A percentile compares a stretch with the other conserved stretches of the same genome.
Evolutionary conservation across 2,797 vertebrate species (phyloP).

Genomic region (Peromyscus attwateri): DNA sequence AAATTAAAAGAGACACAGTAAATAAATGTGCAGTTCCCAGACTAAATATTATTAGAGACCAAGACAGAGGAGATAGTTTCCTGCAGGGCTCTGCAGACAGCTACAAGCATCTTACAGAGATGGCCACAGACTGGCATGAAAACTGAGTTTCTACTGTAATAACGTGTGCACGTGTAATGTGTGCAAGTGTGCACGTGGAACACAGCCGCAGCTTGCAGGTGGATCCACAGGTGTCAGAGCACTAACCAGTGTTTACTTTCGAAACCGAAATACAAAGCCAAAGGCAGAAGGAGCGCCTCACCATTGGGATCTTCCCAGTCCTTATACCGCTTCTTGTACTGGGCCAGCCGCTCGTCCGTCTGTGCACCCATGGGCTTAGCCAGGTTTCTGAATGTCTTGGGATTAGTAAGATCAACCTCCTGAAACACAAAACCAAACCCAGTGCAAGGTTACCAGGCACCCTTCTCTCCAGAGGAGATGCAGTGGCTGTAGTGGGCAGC

Average conservation of each 20-base stretch:
- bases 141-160: neutral
- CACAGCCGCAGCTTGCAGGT: neutral
- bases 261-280: neutral
- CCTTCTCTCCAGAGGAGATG: rapidly evolving
- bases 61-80: neutral
- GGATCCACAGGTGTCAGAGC: too few relatives aligned
- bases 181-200: neutral
- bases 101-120: neutral
- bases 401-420: constrained; percentile 97
- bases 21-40: neutral
- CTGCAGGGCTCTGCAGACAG: neutral
- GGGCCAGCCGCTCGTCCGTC: constrained; percentile 96
- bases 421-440: constrained; percentile 75
- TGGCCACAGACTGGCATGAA: neutral
- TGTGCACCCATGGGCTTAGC: constrained; percentile 99
- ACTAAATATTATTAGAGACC: neutral
- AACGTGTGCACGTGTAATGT: neutral
- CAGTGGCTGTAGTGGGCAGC: neutral
- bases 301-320: constrained; percentile 99
- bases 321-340: constrained; percentile 98
- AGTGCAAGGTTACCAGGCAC: neutral
- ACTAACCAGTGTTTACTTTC: neutral
- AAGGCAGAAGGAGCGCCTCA: constrained; percentile 80
- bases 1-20: constrained; percentile 9
- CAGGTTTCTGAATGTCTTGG: constrained; percentile 97